phyloP scores from a whole-genome alignment of 2,113 vertebrate species.

The Ondatra zibethicus region DNA sequence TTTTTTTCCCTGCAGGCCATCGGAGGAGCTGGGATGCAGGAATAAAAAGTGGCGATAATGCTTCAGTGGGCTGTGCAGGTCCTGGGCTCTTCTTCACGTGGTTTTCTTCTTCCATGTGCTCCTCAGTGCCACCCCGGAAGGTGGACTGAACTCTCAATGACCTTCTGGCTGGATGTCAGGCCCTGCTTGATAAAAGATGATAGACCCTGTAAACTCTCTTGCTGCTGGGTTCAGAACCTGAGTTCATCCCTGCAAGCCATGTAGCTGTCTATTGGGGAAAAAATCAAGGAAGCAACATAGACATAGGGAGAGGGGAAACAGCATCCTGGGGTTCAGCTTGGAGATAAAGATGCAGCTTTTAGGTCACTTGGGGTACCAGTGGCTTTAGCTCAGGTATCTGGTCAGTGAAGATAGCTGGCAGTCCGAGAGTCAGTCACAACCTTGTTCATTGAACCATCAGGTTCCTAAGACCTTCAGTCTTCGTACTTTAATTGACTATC shows the following conservation, averaged over 20 bases:
- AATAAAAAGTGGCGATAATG: not conserved
- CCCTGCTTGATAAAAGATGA: not conserved
- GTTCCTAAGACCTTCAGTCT: not conserved
- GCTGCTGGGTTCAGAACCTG: not conserved
- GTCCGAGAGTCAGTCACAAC: not conserved
- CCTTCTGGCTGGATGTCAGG: slow-evolving; percentile 50
- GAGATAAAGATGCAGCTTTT: not conserved
- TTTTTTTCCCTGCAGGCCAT: not conserved
- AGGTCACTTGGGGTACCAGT: not conserved
- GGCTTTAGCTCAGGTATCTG: slow-evolving; percentile 37
- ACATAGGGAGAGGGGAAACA: not conserved
- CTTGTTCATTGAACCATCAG: not conserved
- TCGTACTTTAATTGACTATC: not conserved
- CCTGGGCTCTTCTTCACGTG: not conserved
- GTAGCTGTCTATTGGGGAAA: not conserved
- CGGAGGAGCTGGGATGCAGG: not conserved
- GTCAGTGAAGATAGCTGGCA: not conserved
- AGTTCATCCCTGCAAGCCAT: not conserved
- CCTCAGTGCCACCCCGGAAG: not conserved
- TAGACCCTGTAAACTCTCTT: not conserved
- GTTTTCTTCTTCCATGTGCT: not conserved
- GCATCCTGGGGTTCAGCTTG: not conserved
- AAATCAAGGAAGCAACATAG: not conserved
- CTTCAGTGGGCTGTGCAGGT: not conserved
- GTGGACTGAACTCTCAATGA: not conserved